phyloP scores from a whole-genome alignment of 1,140 invertebrate species.

The Sarcophaga bullata region DNA sequence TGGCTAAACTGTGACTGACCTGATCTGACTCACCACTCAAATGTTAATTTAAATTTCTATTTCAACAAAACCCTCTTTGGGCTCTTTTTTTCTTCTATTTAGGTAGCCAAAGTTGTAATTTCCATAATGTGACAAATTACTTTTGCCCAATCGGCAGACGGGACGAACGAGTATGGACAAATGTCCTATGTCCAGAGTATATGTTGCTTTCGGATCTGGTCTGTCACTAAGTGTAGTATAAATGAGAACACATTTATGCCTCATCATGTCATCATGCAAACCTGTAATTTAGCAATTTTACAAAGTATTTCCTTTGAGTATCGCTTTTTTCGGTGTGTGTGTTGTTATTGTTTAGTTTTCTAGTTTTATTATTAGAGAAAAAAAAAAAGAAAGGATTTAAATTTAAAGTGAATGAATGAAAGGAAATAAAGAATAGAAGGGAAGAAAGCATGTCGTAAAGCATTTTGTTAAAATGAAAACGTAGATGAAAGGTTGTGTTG shows the following conservation, averaged over 20 bases:
- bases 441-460: constrained; percentile 6
- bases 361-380: no score
- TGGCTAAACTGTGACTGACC: background rate
- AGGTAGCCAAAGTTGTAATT: background rate
- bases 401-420: background rate
- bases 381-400: background rate
- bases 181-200: no score
- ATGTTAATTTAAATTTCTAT: constrained; percentile 6
- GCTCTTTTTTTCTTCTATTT: background rate
- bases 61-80: background rate
- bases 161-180: no score
- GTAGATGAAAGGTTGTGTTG: background rate
- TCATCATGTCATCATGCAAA: constrained; percentile 10
- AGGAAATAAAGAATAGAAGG: no score
- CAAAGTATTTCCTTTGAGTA: background rate
- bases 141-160: background rate
- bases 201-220: no score
- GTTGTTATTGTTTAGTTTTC: no score
- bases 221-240: background rate
- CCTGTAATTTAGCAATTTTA: constrained; percentile 5
- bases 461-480: no score
- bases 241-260: background rate
- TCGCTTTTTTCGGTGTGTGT: no score
- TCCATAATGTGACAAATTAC: constrained; percentile 1
- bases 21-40: background rate